Base-by-base conservation (phyloP, 2,113 vertebrate species). In the Alethe castanea region DNA sequence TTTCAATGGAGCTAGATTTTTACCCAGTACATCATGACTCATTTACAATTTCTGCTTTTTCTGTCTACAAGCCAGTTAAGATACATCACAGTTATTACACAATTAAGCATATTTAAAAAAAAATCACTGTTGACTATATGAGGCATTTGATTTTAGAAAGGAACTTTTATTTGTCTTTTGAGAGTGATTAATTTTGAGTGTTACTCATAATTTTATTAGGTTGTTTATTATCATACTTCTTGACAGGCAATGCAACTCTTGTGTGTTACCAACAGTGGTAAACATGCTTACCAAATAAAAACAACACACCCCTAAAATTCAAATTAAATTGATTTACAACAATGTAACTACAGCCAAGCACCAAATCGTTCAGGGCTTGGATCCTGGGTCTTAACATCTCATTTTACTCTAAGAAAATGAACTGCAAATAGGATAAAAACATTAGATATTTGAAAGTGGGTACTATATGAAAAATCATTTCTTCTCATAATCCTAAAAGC, bases 401-500 rank as follows among this genome's bases (percentile, higher is more conserved):
- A 95, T 92, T 94, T 91, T 38, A 91, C 70, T 88, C 60, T 95
- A 95, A 85, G 54, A 88, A 86, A 90, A 84, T 76, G 76, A 96
- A 95, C 81, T 95, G 93, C 96, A 97, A 97, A 96, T 80, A 95
- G 96, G 91, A 92, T 97, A 96, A 97, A 98, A 97, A 97, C 83
- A 94, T 95, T 96, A 97, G 90, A 95, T 74, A 92, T 97, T 95
- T 96, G 97, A 95, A 97, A 88, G 67, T 73, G 96, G 96, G 95
- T 96, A 97, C 93, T 92, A 94, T 97, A 98, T 65, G 97, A 98
- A 98, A 96, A 98, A 98, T 97, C 96, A 86, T 83, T 97, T 97
- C 97, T 94, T 98, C 96, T 98, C 96, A 95, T 92, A 96, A 96
- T 97, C 97, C 97, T 98, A 98, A 97, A 98, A 97, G 97, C 96